Conservation (phyloP, 1,140 invertebrate genomes). For the Drosophila lowei region DNA sequence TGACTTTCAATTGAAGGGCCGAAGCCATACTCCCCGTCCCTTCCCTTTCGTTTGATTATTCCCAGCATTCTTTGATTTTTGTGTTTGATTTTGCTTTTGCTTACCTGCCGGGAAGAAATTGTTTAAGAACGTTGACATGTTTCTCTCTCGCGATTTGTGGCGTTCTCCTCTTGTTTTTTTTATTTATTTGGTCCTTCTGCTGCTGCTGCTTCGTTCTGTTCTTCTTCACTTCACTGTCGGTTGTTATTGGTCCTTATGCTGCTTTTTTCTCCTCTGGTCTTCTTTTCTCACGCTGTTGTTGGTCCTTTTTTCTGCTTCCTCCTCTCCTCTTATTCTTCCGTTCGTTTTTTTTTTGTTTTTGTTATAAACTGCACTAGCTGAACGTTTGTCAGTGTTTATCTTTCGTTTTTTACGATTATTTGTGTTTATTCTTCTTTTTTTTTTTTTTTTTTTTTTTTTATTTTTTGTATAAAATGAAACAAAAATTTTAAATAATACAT, state of each 20-base stretch:
- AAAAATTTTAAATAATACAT: slow-evolving; percentile 75
- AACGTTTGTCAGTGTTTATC: slow-evolving; percentile 14
- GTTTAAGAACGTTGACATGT: slow-evolving; percentile 83
- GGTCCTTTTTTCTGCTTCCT: slow-evolving; percentile 34
- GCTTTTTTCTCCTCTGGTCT: background rate
- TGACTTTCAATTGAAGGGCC: slow-evolving; percentile 63
- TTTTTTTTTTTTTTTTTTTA: slow-evolving; percentile 13
- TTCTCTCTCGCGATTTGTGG: slow-evolving; percentile 53
- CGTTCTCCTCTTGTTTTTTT: slow-evolving; percentile 27
- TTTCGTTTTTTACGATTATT: slow-evolving; percentile 27
- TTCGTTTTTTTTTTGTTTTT: slow-evolving; percentile 17
- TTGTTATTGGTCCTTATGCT: slow-evolving; percentile 5
- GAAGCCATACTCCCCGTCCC: background rate
- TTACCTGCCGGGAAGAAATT: slow-evolving; percentile 83
- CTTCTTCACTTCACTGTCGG: background rate
- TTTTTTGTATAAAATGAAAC: slow-evolving; percentile 52
- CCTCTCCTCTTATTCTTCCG: background rate
- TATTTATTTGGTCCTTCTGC: slow-evolving; percentile 32
- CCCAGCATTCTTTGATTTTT: slow-evolving; percentile 13
- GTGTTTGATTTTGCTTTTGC: slow-evolving; percentile 41
- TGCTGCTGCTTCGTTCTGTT: slow-evolving; percentile 23
- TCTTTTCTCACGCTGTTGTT: slow-evolving; percentile 10
- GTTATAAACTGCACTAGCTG: slow-evolving; percentile 26
- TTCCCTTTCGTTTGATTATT: slow-evolving; percentile 10
- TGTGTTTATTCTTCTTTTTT: slow-evolving; percentile 14